Conservation (phyloP, 2,113 vertebrate genomes). For the Prochilodus magdalenae region DNA sequence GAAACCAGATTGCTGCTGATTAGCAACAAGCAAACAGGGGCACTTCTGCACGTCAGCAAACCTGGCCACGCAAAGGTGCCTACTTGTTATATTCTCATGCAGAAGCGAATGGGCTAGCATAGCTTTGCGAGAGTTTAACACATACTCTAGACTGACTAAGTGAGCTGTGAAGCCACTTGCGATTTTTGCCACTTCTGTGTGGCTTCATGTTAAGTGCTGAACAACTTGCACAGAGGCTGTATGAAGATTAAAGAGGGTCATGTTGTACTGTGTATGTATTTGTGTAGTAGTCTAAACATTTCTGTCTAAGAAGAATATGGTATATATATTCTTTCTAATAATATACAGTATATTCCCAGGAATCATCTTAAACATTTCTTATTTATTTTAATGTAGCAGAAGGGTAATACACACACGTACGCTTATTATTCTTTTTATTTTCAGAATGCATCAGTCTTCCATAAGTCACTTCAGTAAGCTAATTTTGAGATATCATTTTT, state of each 20-base stretch:
- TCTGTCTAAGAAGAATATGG: not conserved
- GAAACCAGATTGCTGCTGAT: conserved; percentile 13
- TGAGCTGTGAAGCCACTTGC: not conserved
- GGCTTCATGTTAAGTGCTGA: not conserved
- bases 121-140: conserved; percentile 23
- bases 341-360: too few species aligned
- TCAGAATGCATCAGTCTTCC: too few species aligned
- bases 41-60: not conserved
- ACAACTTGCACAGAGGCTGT: not conserved
- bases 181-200: not conserved
- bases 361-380: too few species aligned
- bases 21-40: not conserved
- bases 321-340: too few species aligned
- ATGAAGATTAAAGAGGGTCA: not conserved
- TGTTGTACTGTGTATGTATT: not conserved
- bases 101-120: conserved; percentile 11
- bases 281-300: not conserved
- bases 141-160: not conserved
- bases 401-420: too few species aligned
- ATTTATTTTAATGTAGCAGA: too few species aligned
- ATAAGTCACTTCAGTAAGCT: too few species aligned
- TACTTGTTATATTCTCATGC: conserved; percentile 2
- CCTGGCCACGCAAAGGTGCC: not conserved
- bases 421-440: too few species aligned
- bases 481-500: too few species aligned